Percentiles rank a stretch among this genome's conserved stretches.
Evolutionary conservation across 2,888 invertebrate species (phyloP).

Genomic region (Acrobasis consociella): DNA sequence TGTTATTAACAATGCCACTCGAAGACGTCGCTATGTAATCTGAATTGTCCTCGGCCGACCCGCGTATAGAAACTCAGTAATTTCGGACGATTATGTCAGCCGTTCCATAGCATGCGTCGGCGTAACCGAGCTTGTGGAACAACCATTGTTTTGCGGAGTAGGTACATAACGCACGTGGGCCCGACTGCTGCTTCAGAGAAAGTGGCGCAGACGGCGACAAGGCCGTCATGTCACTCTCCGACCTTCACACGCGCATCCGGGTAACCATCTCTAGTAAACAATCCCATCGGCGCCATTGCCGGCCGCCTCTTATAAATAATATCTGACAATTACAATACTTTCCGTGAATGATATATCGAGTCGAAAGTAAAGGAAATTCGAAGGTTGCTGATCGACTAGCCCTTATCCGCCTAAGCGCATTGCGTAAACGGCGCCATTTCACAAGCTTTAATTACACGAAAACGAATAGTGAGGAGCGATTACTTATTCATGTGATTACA

Average conservation of each 20-base stretch:
- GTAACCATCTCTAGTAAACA: conserved; percentile 23
- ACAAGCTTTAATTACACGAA: conserved; percentile 47
- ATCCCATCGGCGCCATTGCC: conserved; percentile 23
- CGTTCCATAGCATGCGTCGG: conserved; percentile 65
- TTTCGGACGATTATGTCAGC: conserved; percentile 73
- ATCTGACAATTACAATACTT: conserved; percentile 31
- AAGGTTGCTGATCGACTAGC: conserved; percentile 42
- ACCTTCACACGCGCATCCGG: conserved; percentile 73
- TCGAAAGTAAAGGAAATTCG: conserved; percentile 42
- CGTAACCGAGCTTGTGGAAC: conserved; percentile 58
- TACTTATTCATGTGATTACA: conserved; percentile 22
- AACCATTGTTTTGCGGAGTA: conserved; percentile 59
- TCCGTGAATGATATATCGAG: conserved; percentile 34
- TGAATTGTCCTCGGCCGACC: conserved; percentile 62
- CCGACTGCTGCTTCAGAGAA: conserved; percentile 63
- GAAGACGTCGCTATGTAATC: conserved; percentile 60
- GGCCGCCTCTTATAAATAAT: conserved; percentile 28
- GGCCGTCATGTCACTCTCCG: conserved; percentile 69
- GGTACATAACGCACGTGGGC: conserved; percentile 71
- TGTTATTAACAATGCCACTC: conserved; percentile 61
- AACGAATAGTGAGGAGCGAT: conserved; percentile 34
- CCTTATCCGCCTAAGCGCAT: conserved; percentile 49
- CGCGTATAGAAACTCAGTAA: conserved; percentile 60
- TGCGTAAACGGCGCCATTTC: conserved; percentile 47
- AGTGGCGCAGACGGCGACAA: conserved; percentile 78